Base-by-base conservation (phyloP, 2,797 vertebrate species). In the Danio aesculapii region DNA sequence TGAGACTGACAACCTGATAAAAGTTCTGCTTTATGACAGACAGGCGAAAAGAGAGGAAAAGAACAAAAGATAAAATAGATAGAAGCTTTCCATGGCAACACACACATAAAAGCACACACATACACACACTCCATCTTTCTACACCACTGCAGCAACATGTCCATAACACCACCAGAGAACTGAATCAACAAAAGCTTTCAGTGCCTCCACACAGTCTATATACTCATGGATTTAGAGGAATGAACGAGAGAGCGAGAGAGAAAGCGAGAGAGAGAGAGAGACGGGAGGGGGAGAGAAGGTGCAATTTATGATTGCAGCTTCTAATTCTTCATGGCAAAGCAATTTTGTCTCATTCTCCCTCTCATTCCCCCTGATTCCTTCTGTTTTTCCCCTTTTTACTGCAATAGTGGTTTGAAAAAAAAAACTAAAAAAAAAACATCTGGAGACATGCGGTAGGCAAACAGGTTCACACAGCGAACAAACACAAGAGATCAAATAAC, bases 381-480 rank as follows among this genome's bases (percentile, higher is more conserved):
- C 19, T 73, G 13, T 47, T 57, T 78, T 21, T 21, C 6, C 9
- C 50, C 46, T 19, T 5, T 74, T 49, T 71, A 68, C 68, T 64
- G 49, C 67, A 66, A 49, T 8, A 55, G 68, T 83, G 14, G 14
- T 64, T 47, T 63, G 67, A 64, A 21, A 14, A 47, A 30, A 72
- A 12, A 43, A 69, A n/a, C 19, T 14, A 49, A 19, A 30, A 67
- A 12, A 47, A 14, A 49, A 9, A 67, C 43, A 72, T 55, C 21
- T 47, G 49, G 53, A 21, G 46, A 55, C 66, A 71, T 10, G 80
- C 52, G 58, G 62, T 84, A 81, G 84, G 88, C 89, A 88, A 91
- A 90, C 90, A 92, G 87, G 88, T 90, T 88, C 49, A 80, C 43
- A 52, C 46, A 70, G 57, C 11, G 11, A 7, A 53, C 66, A 61